A percentile compares a stretch with the other conserved stretches of the same genome.
These are phyloP conservation scores for Aplocera efformata DNA, from an alignment of 2,888 invertebrate genomes.

Conservation along the genomic window DNA sequence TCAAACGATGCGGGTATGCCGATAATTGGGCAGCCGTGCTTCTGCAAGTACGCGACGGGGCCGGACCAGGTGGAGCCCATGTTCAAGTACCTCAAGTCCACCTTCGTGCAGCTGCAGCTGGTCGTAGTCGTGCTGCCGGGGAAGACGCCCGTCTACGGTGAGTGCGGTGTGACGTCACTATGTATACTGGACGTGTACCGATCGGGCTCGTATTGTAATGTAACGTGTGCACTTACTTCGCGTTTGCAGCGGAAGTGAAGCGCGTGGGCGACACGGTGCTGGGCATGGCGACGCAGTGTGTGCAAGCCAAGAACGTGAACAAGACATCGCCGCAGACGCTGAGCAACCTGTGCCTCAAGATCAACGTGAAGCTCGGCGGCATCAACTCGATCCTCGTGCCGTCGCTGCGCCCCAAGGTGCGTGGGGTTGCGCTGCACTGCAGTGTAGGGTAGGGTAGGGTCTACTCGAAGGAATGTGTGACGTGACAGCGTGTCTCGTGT, in stretches of 20 bases:
- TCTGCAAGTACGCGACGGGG: slow-evolving; percentile 99
- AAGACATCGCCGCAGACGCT: slow-evolving; percentile 99
- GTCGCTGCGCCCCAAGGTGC: slow-evolving; percentile 93
- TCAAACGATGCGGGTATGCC: slow-evolving; percentile 99
- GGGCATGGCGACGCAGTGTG: slow-evolving; percentile 99
- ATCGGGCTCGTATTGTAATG: too few species aligned
- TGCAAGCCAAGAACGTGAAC: slow-evolving; percentile 99
- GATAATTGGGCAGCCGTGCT: slow-evolving; percentile 98
- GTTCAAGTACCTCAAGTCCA: slow-evolving; percentile 99
- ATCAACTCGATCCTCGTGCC: slow-evolving; percentile 99
- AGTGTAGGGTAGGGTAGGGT: neutral
- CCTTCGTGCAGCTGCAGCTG: slow-evolving; percentile 96
- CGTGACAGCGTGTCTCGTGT: slow-evolving; percentile 1
- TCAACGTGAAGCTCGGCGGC: slow-evolving; percentile 99
- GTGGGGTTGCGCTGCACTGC: neutral
- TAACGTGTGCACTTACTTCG: neutral
- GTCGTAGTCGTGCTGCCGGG: slow-evolving; percentile 99
- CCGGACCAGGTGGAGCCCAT: slow-evolving; percentile 99
- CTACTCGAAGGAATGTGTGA: neutral
- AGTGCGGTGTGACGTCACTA: slow-evolving; percentile 23
- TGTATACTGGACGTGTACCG: neutral
- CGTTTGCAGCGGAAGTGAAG: slow-evolving; percentile 94
- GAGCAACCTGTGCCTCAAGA: slow-evolving; percentile 99
- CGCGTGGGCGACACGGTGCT: slow-evolving; percentile 99
- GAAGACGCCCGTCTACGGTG: slow-evolving; percentile 99